Conservation (phyloP, 2,888 invertebrate genomes). For the Ophioninae sp. region DNA sequence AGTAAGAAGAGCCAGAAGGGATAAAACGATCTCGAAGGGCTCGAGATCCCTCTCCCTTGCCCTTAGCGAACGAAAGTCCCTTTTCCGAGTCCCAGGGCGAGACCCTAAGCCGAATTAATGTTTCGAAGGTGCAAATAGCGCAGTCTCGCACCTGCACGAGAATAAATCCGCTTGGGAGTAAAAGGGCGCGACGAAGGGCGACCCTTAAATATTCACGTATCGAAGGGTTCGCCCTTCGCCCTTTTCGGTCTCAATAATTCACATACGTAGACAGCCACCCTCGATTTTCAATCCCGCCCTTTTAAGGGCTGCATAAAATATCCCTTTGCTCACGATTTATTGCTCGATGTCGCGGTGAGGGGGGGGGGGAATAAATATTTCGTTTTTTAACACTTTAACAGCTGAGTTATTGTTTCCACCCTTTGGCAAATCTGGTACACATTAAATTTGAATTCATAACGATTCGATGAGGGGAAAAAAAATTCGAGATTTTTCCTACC, state of each 20-base stretch:
- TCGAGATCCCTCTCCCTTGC: not conserved
- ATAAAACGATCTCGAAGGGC: conserved; percentile 14
- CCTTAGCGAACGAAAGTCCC: not conserved
- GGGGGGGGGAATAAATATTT: conserved; percentile 1
- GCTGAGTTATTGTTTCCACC: too few species aligned
- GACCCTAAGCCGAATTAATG: conserved; percentile 60
- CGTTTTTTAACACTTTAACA: too few species aligned
- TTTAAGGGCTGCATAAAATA: conserved; percentile 20
- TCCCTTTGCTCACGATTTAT: conserved; percentile 34
- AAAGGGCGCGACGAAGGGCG: conserved; percentile 3
- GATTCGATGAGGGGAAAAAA: too few species aligned
- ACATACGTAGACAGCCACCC: conserved; percentile 13
- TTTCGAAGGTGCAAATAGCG: conserved; percentile 59
- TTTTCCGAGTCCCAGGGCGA: conserved; percentile 23
- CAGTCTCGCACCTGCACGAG: conserved; percentile 48
- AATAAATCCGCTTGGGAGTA: conserved; percentile 9
- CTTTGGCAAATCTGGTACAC: too few species aligned
- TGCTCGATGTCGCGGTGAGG: conserved; percentile 2
- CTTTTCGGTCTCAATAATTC: not conserved
- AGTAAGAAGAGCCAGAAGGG: conserved; percentile 28
- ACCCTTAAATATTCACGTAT: too few species aligned
- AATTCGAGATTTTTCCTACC: too few species aligned
- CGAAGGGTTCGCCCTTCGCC: not conserved
- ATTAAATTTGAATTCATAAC: too few species aligned
- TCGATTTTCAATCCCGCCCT: conserved; percentile 44